A percentile compares a stretch with the other conserved stretches of the same genome.
These are phyloP conservation scores for Linnaemya tessellans DNA, from an alignment of 2,888 invertebrate genomes.

Conservation along the genomic window DNA sequence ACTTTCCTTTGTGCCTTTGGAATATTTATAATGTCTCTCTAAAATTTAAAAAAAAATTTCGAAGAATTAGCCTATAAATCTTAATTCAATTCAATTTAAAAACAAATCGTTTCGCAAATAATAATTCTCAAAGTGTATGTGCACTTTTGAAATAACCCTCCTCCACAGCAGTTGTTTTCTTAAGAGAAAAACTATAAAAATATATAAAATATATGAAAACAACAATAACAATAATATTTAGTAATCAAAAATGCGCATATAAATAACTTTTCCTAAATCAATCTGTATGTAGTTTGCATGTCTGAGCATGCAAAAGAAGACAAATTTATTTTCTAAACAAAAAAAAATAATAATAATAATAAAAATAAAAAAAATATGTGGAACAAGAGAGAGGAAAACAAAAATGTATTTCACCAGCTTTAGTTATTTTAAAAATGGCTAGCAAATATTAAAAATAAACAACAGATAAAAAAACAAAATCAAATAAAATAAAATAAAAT, in stretches of 20 bases:
- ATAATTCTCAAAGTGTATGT: too few relatives aligned
- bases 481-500: neutral
- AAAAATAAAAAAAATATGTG: neutral
- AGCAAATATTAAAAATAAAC: neutral
- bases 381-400: neutral
- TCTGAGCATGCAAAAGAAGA: slow-evolving; percentile 30
- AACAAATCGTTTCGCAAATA: too few relatives aligned
- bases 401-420: slow-evolving; percentile 12
- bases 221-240: slow-evolving; percentile 57
- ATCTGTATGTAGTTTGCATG: slow-evolving; percentile 45
- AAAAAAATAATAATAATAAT: too few relatives aligned
- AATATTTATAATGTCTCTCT: too few relatives aligned
- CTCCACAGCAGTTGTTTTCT: neutral
- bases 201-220: slow-evolving; percentile 2
- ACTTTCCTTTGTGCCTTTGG: too few relatives aligned
- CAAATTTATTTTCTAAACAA: slow-evolving; percentile 28
- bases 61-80: too few relatives aligned
- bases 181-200: slow-evolving; percentile 11
- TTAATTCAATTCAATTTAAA: too few relatives aligned
- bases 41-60: too few relatives aligned
- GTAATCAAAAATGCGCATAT: slow-evolving; percentile 67
- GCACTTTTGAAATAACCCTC: neutral
- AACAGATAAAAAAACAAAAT: neutral
- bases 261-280: slow-evolving; percentile 57
- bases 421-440: neutral